Evolutionary conservation across 2,113 vertebrate species (phyloP).

Genomic region (Zingel zingel): DNA sequence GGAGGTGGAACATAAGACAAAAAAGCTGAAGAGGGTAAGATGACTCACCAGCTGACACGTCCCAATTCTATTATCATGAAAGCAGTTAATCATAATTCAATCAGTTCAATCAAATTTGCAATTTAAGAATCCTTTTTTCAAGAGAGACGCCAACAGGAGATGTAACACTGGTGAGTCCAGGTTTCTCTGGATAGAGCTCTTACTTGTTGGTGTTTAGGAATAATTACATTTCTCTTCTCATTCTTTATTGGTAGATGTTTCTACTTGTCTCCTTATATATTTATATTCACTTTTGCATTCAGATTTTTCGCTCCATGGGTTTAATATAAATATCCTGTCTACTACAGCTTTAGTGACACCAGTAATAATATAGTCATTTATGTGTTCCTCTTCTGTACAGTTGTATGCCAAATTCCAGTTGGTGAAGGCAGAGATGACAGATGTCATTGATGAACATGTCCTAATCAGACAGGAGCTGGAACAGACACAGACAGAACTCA

Average conservation of each 20-base stretch:
- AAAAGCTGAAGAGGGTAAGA: slow-evolving; percentile 94
- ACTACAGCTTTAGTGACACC: neutral
- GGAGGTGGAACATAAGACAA: slow-evolving; percentile 97
- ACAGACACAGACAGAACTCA: slow-evolving; percentile 94
- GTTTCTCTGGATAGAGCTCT: neutral
- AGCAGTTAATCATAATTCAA: neutral
- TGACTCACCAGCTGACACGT: slow-evolving; percentile 38
- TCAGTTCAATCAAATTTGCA: slow-evolving; percentile 15
- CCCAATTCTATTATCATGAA: neutral
- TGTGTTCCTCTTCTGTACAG: slow-evolving; percentile 69
- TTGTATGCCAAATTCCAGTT: slow-evolving; percentile 93
- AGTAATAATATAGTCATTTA: neutral
- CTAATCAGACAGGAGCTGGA: slow-evolving; percentile 94
- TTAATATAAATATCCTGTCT: neutral
- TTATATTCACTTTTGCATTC: too few species aligned
- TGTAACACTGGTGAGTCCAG: neutral
- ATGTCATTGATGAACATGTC: slow-evolving; percentile 93
- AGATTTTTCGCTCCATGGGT: neutral
- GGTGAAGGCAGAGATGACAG: slow-evolving; percentile 92
- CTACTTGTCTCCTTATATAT: too few species aligned
- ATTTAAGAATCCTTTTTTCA: neutral
- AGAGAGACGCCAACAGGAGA: neutral
- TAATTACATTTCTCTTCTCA: neutral
- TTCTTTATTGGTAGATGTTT: too few species aligned
- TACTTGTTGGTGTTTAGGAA: neutral